phyloP scores from a whole-genome alignment of 1,140 invertebrate species.

The Lepidurus couesii region DNA sequence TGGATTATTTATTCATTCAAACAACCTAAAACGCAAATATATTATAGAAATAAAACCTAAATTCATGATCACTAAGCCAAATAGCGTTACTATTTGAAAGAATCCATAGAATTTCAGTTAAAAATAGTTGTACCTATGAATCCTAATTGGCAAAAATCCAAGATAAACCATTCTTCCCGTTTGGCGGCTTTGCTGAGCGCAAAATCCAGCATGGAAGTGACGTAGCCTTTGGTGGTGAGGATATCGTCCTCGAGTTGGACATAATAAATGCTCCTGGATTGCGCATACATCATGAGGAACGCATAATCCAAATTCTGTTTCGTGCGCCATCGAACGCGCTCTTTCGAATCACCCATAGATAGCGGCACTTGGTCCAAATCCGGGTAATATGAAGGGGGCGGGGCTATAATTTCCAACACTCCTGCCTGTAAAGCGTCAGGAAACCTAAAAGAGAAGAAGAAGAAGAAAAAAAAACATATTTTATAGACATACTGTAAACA shows the following conservation, averaged over 20 bases:
- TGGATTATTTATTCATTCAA: too few relatives aligned
- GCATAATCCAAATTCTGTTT: conserved; percentile 96
- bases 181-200: conserved; percentile 68
- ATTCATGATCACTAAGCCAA: too few relatives aligned
- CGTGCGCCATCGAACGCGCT: conserved; percentile 86
- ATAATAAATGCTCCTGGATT: conserved; percentile 64
- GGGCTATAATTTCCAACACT: conserved; percentile 82
- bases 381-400: conserved; percentile 80
- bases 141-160: conserved; percentile 90
- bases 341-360: conserved; percentile 79
- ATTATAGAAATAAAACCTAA: conserved; percentile 30
- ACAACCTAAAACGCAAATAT: neutral
- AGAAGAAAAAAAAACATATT: conserved; percentile 29
- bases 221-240: conserved; percentile 73
- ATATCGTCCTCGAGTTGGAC: conserved; percentile 95
- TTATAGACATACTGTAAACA: neutral
- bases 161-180: conserved; percentile 79
- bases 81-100: too few relatives aligned
- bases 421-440: conserved; percentile 66
- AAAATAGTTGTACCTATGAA: conserved; percentile 65
- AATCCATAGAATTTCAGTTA: neutral
- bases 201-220: conserved; percentile 81
- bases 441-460: conserved; percentile 57
- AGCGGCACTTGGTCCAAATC: conserved; percentile 68
- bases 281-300: conserved; percentile 92